These are phyloP conservation scores for Meleagris gallopavo DNA, from an alignment of 2,113 vertebrate species.

Conservation along the genomic window DNA sequence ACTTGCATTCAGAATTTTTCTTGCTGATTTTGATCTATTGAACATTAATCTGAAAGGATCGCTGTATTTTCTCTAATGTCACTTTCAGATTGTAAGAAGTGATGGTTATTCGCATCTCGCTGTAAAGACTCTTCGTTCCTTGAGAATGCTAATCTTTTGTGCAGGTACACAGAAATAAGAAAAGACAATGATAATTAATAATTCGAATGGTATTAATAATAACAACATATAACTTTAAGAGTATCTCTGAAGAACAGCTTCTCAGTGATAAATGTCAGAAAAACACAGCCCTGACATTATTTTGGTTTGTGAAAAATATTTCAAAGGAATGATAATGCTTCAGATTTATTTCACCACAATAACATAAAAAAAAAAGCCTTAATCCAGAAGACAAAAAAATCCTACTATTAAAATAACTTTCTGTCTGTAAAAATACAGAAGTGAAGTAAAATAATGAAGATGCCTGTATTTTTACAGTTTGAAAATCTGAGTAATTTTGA, in stretches of 20 bases:
- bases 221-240: not conserved
- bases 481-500: not conserved
- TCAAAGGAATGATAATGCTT: not conserved
- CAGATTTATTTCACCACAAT: not conserved
- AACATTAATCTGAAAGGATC: not conserved
- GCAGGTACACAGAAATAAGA: not conserved
- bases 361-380: not conserved
- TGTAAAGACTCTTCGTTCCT: not conserved
- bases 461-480: not conserved
- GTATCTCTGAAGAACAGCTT: not conserved
- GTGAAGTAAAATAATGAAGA: not conserved
- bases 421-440: not conserved
- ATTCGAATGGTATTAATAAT: rapidly evolving
- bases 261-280: not conserved
- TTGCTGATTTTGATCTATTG: not conserved
- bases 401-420: not conserved
- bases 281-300: not conserved
- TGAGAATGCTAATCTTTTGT: not conserved
- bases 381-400: not conserved
- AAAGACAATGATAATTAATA: not conserved
- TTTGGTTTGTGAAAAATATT: not conserved
- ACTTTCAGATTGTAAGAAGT: not conserved
- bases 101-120: not conserved
- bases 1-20: not conserved
- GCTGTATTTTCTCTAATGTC: not conserved